Percentiles rank a stretch among this genome's conserved stretches.
phyloP scores from a whole-genome alignment of 2,888 invertebrate species.

The Miltochrista miniata region DNA sequence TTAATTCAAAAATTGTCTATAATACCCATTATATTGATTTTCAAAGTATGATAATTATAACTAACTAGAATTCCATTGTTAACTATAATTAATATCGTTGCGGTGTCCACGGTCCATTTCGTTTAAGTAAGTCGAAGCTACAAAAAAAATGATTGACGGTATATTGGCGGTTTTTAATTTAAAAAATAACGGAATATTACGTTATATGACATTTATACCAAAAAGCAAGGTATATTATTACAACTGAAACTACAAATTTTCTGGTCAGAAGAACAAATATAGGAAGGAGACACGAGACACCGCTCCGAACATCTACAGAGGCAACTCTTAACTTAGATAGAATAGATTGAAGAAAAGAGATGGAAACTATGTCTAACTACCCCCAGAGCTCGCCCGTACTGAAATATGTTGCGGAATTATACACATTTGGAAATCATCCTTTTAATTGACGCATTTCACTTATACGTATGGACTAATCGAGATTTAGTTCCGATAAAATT shows the following conservation, averaged over 20 bases:
- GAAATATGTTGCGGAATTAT: conserved; percentile 34
- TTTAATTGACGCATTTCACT: conserved; percentile 78
- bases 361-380: conserved; percentile 41
- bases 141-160: not conserved
- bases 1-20: conserved; percentile 71
- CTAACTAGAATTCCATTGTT: conserved; percentile 70
- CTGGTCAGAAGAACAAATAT: too few relatives aligned
- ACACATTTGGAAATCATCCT: conserved; percentile 41
- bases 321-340: conserved; percentile 42
- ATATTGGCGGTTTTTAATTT: not conserved
- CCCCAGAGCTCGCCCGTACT: conserved; percentile 49
- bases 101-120: conserved; percentile 23
- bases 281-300: conserved; percentile 15
- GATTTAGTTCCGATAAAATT: conserved; percentile 72
- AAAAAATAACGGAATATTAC: too few relatives aligned
- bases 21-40: conserved; percentile 65
- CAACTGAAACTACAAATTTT: too few relatives aligned
- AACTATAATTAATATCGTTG: conserved; percentile 47
- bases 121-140: conserved; percentile 4
- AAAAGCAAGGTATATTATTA: too few relatives aligned
- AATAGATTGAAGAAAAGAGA: conserved; percentile 43
- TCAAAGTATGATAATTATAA: conserved; percentile 62
- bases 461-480: conserved; percentile 74
- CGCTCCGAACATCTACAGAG: conserved; percentile 34
- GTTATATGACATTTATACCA: too few relatives aligned